Evolutionary conservation across 2,797 vertebrate genomes (phyloP).

Genomic region (Phalanger gymnotis): DNA sequence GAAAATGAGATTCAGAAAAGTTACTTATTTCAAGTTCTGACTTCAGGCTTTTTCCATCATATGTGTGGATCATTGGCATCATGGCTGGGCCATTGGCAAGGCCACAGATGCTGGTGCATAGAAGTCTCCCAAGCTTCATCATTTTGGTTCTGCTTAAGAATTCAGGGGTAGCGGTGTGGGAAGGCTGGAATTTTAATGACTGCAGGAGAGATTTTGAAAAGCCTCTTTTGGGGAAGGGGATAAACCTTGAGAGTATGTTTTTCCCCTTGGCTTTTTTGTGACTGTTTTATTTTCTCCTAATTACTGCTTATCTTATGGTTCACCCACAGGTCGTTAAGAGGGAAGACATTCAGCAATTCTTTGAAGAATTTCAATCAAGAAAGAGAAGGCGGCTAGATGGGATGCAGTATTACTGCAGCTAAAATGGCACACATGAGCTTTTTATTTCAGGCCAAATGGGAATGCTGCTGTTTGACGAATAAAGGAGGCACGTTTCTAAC

Average conservation of each 20-base stretch:
- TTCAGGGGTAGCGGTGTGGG: background rate
- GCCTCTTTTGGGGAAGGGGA: background rate
- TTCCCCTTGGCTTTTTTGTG: background rate
- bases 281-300: background rate
- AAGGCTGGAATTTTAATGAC: background rate
- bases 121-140: background rate
- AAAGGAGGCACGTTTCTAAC: slow-evolving; percentile 59
- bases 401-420: slow-evolving; percentile 90
- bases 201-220: background rate
- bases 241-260: background rate
- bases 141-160: background rate
- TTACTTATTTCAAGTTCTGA: background rate
- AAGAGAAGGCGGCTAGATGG: slow-evolving; percentile 86
- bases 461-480: slow-evolving; percentile 51
- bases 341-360: slow-evolving; percentile 90
- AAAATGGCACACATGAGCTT: slow-evolving; percentile 37
- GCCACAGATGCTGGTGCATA: background rate
- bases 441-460: slow-evolving; percentile 31
- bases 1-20: background rate
- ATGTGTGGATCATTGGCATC: background rate
- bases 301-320: slow-evolving; percentile 35
- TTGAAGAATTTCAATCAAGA: slow-evolving; percentile 89
- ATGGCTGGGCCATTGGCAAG: background rate
- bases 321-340: slow-evolving; percentile 86
- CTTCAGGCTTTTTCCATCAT: background rate